Evolutionary conservation across 2,888 invertebrate species (phyloP).

Genomic region (Euphydryas editha): DNA sequence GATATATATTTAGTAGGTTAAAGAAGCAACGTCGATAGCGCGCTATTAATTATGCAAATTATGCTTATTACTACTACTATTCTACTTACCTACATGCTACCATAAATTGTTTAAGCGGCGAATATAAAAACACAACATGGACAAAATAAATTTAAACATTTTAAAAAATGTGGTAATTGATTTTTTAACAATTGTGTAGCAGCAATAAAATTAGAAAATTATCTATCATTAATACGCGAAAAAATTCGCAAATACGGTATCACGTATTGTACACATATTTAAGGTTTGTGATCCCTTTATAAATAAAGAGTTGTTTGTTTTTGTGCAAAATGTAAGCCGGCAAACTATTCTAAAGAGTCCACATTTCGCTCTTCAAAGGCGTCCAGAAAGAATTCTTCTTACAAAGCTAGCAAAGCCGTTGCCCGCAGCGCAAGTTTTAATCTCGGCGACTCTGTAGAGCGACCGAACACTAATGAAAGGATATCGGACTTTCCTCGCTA

Average conservation of each 20-base stretch:
- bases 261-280: background rate
- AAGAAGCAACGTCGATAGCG: background rate
- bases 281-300: constrained; percentile 7
- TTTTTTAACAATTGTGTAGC: too few relatives aligned
- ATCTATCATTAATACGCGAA: background rate
- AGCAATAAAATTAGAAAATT: background rate
- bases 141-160: too few relatives aligned
- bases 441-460: constrained; percentile 66
- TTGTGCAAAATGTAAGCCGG: constrained; percentile 16
- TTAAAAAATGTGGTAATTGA: too few relatives aligned
- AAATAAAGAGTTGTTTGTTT: constrained; percentile 37
- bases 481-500: constrained; percentile 78
- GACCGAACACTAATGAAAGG: constrained; percentile 80
- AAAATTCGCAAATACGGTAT: background rate
- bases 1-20: background rate
- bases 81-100: background rate
- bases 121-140: too few relatives aligned
- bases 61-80: background rate
- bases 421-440: constrained; percentile 76
- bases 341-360: constrained; percentile 43
- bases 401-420: constrained; percentile 62
- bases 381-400: constrained; percentile 57
- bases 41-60: background rate
- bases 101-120: background rate
- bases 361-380: constrained; percentile 66